Base-by-base conservation (phyloP, 2,113 vertebrate species). In the Petrocephalus microphthalmus region DNA sequence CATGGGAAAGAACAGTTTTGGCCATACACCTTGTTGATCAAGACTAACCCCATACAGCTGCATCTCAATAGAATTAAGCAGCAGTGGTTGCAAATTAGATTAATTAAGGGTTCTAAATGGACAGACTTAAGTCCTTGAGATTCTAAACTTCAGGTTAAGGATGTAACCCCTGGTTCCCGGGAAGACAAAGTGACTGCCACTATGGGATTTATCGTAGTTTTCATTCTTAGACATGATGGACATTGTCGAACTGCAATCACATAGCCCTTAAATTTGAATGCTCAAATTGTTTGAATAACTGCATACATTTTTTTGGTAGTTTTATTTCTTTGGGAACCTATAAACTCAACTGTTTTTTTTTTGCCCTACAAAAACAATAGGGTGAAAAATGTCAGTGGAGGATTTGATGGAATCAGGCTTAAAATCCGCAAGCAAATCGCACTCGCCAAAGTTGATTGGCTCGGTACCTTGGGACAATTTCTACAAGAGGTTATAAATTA, bases 131-230 rank as follows among this genome's bases (percentile, higher is more conserved):
- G 87, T 83, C 74, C 87, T 88, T 49, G 54, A 88, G 42, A 84
- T 88, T 88, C 51, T 88, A 82, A 84, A 88, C 52, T 60, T 84
- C 87, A 88, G 78, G 87, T 84, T 88, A 88, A 83, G 54, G 78
- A 88, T 88, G 78, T 84, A 60, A 84, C 74, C 87, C 6, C 87
- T 64, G 25, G 87, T 82, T 81, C 87, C 87, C 33, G 37, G n/a
- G 54, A 88, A 81, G 52, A 88, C 29, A 81, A 56, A 53, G 52
- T 19, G 53, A 19, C 78, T 53, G 33, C 37, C 20, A 20, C 49
- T 54, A 49, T 82, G 52, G 33, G 29, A 82, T 82, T 56, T 33
- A 83, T 60, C 20, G 19, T 45, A n/a, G 42, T 56, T 49, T 87
- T 86, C 20, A 52, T 49, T 71, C 53, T 88, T 17, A 10, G 87